Evolutionary conservation across 2,113 vertebrate genomes (phyloP).

Genomic region (Mesembrinibis cayennensis): DNA sequence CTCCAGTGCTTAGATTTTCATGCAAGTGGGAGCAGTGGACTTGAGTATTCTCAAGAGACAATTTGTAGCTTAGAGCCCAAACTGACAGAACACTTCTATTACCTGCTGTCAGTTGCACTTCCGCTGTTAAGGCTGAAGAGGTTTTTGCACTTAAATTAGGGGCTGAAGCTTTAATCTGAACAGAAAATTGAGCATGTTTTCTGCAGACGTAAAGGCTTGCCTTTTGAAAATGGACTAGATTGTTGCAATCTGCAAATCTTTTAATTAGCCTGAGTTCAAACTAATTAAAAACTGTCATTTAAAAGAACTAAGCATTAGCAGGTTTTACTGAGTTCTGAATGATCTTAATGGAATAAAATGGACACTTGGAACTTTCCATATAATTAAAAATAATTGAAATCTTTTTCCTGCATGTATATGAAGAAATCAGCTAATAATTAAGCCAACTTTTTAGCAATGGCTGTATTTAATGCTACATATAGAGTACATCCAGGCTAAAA

Average conservation of each 20-base stretch:
- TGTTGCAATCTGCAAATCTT: slow-evolving; percentile 17
- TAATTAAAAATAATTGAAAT: slow-evolving; percentile 38
- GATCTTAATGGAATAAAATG: not conserved
- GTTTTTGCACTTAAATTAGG: not conserved
- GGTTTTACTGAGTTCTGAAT: not conserved
- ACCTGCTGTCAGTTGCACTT: not conserved
- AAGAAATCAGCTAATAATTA: slow-evolving; percentile 1
- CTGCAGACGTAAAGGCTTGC: not conserved
- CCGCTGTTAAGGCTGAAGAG: not conserved
- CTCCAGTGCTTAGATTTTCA: not conserved
- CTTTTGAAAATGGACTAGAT: not conserved
- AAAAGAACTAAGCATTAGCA: not conserved
- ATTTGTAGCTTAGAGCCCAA: not conserved
- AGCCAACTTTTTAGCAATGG: not conserved
- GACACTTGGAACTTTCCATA: not conserved
- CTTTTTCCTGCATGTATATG: not conserved
- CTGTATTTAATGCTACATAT: not conserved
- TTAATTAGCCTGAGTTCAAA: slow-evolving; percentile 41
- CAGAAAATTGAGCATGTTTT: not conserved
- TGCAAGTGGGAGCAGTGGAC: not conserved
- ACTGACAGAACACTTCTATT: accelerated
- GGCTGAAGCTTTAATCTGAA: not conserved
- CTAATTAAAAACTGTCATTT: slow-evolving; percentile 34
- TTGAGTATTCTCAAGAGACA: not conserved
- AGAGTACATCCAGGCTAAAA: not conserved